A percentile compares a stretch with the other conserved stretches of the same genome.
These are phyloP conservation scores for Astropecten irregularis DNA, from an alignment of 53 echinoderm and acorn worm genomes.

Conservation along the genomic window DNA sequence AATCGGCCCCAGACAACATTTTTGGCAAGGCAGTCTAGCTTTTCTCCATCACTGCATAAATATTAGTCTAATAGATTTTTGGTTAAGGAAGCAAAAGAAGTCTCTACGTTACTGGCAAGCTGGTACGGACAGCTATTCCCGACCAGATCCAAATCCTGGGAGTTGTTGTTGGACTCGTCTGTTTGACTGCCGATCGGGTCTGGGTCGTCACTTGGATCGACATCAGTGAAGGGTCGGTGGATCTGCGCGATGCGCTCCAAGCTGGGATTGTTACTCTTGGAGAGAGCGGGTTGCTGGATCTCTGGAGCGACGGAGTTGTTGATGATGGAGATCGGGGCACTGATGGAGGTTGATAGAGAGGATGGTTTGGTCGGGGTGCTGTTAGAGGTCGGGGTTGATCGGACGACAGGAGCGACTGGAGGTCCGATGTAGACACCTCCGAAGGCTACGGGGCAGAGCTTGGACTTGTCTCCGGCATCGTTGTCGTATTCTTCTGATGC, in stretches of 20 bases:
- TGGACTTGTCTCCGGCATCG: conserved; percentile 36
- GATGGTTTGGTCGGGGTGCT: background rate
- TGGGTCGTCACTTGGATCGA: conserved; percentile 46
- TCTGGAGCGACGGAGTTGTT: conserved; percentile 38
- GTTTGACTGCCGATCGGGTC: background rate
- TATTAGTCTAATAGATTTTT: conserved; percentile 33
- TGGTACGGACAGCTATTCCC: conserved; percentile 15
- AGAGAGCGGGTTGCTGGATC: background rate
- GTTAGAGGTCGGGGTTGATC: background rate
- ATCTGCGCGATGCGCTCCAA: conserved; percentile 75
- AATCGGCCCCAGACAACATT: no score
- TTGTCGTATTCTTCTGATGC: conserved; percentile 30
- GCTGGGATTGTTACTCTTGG: conserved; percentile 1
- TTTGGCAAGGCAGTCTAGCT: no score
- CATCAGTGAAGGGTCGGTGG: conserved; percentile 68
- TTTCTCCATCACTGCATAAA: no score
- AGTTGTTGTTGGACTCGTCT: no score
- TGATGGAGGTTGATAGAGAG: no score
- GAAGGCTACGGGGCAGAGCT: conserved; percentile 69
- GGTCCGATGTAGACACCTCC: conserved; percentile 90
- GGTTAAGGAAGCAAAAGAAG: conserved; percentile 31
- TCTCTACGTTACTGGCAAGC: conserved; percentile 15
- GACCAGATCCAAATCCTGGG: background rate
- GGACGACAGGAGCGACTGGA: conserved; percentile 48
- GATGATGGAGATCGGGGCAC: background rate